Evolutionary conservation across 2,888 invertebrate genomes (phyloP).

Genomic region (Tethea ocularis): DNA sequence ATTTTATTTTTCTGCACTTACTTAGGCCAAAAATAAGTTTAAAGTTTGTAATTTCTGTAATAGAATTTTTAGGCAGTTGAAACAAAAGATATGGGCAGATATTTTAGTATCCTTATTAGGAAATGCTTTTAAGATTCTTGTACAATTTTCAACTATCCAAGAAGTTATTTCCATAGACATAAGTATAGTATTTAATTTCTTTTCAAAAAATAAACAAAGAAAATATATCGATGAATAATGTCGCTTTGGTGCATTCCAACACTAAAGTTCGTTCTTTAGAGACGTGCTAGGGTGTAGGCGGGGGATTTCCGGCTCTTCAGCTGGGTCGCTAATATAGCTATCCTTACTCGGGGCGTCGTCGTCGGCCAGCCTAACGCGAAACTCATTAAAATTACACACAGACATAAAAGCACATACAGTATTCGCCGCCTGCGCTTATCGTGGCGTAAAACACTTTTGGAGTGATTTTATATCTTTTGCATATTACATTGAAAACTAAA

Average conservation of each 20-base stretch:
- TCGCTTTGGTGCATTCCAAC: constrained; percentile 23
- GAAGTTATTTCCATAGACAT: neutral
- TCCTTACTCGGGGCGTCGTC: constrained; percentile 66
- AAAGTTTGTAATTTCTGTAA: no score
- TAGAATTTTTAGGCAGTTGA: neutral
- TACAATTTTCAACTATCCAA: no score
- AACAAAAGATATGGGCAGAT: neutral
- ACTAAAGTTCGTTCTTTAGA: constrained; percentile 53
- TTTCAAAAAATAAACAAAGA: neutral
- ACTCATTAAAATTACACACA: constrained; percentile 81
- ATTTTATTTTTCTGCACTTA: neutral
- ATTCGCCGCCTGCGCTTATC: constrained; percentile 9
- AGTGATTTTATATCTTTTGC: constrained; percentile 21
- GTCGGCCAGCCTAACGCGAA: constrained; percentile 64
- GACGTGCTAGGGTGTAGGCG: constrained; percentile 48
- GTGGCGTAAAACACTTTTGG: constrained; percentile 19
- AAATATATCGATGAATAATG: constrained; percentile 18
- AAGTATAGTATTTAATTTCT: neutral
- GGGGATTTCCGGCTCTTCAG: constrained; percentile 66
- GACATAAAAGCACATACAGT: constrained; percentile 52
- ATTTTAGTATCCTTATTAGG: neutral
- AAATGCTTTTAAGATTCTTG: no score
- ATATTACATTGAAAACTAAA: constrained; percentile 14
- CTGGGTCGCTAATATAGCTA: constrained; percentile 65
- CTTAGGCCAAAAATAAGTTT: no score